Evolutionary conservation across 2,797 vertebrate species (phyloP).

Genomic region (Bucorvus abyssinicus): DNA sequence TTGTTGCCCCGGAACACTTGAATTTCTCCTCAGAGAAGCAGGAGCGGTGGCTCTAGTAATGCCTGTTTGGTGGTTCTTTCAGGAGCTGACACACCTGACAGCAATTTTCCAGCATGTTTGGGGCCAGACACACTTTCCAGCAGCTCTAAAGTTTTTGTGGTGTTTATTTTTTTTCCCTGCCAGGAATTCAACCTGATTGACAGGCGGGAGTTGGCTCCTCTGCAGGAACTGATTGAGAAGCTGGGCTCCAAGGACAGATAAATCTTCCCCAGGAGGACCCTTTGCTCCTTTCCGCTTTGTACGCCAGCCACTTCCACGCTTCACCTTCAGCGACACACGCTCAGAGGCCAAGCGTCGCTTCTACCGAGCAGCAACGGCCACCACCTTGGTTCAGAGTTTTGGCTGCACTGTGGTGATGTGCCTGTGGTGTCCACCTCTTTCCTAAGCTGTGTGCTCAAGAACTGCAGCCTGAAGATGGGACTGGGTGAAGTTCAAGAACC

Average conservation of each 20-base stretch:
- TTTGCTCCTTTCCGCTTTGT: slow-evolving; percentile 3
- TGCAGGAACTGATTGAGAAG: slow-evolving; percentile 97
- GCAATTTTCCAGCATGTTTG: not conserved
- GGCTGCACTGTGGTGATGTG: not conserved
- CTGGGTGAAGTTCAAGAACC: not conserved
- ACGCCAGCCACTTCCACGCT: slow-evolving; percentile 45
- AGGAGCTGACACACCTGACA: fast-evolving
- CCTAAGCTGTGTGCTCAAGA: not conserved
- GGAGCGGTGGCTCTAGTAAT: not conserved
- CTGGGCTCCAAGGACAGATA: slow-evolving; percentile 97
- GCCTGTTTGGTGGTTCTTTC: not conserved
- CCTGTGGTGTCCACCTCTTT: not conserved
- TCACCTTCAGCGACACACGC: slow-evolving; percentile 14
- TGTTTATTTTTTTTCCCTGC: not conserved
- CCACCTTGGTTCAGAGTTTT: too few relatives aligned
- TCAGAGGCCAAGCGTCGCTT: not conserved
- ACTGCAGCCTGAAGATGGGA: not conserved
- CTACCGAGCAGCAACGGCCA: not conserved
- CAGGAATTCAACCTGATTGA: slow-evolving; percentile 97
- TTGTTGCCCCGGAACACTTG: fast-evolving
- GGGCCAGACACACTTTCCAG: not conserved
- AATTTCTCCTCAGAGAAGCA: not conserved
- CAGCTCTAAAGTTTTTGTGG: not conserved
- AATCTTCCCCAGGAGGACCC: slow-evolving; percentile 28
- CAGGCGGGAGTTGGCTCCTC: slow-evolving; percentile 90